Base-by-base conservation (phyloP, 2,888 invertebrate species). In the Hirtodrosophila cameraria region DNA sequence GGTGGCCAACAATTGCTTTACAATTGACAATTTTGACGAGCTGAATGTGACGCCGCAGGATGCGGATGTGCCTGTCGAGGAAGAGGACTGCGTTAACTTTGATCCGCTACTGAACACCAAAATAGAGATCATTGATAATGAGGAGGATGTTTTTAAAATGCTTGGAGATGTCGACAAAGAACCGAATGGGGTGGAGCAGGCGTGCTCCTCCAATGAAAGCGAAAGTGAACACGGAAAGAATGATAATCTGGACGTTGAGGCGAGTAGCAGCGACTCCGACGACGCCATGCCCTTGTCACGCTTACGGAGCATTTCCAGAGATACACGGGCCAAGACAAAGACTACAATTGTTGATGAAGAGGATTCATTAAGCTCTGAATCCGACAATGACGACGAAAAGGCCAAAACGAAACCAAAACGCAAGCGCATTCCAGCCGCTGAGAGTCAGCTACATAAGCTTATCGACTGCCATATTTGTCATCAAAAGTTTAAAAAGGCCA, bases 391-490 rank as follows among this genome's bases (percentile, higher is more conserved):
- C 1, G 57, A 39, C 3, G 23, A 12, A 7, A 38, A 41, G 18
- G 48, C 43, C 3, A 75, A 68, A 25, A 2, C 33, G 0, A 87
- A 83, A 35, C 35, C 57, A 8, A 82, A 78, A 11, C 69, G 69
- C 0, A 86, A 76, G n/a, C 64, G 76, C 1, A 71, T 72, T 39
- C 67, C 83, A 0, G 63, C 74, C 0, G 39, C 72, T 0, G 82
- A 81, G 7, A 70, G 76, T 1, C 71, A 82, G 5, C 36, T 72
- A 3, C 78, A 76, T 36, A 68, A 61, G 0, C 62, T 72, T 1
- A 84, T 89, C 8, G 81, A 89, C 27, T 89, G 89, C 36, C 86
- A 89, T 31, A 88, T 89, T 28, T 89, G 89, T 28, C 84, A 83
- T 7, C 83, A 88, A 52, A 85, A 80, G 18, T 89, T 89, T 31